These are phyloP conservation scores for Oncorhynchus kisutch DNA, from an alignment of 2,113 vertebrate genomes.

Conservation along the genomic window DNA sequence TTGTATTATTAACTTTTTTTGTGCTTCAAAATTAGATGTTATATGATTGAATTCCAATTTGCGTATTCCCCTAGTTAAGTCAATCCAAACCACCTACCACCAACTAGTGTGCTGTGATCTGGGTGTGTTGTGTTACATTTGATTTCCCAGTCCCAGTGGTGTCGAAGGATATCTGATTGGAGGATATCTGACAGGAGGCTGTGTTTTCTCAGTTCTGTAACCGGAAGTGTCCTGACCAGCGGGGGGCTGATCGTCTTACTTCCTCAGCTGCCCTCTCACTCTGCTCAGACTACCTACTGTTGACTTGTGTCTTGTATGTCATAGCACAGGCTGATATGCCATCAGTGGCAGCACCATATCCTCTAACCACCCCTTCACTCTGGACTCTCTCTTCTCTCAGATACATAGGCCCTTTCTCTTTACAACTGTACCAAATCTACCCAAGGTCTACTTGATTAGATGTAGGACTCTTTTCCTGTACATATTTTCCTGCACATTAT, in stretches of 20 bases:
- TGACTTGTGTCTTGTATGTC: constrained; percentile 34
- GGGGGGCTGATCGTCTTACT: constrained; percentile 19
- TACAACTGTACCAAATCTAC: too few relatives aligned
- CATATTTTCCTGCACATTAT: too few relatives aligned
- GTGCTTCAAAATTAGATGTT: too few relatives aligned
- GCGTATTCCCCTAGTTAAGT: neutral
- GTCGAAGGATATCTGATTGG: constrained; percentile 36
- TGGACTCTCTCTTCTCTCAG: neutral
- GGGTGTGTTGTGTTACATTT: constrained; percentile 2
- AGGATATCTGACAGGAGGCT: neutral
- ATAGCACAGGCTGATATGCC: constrained; percentile 26
- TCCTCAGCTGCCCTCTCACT: constrained; percentile 8
- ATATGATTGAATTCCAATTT: too few relatives aligned
- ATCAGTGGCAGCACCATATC: constrained; percentile 1
- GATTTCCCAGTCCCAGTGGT: neutral
- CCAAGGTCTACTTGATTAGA: too few relatives aligned
- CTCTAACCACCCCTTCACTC: neutral
- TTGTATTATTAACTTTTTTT: too few relatives aligned
- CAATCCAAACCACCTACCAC: neutral
- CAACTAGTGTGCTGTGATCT: too few relatives aligned
- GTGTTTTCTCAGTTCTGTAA: constrained; percentile 23
- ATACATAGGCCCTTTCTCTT: neutral
- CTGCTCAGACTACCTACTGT: neutral
- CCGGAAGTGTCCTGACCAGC: constrained; percentile 39
- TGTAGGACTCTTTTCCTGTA: too few relatives aligned